Percentiles rank a stretch among this genome's conserved stretches.
Conservation (phyloP, 2,113 vertebrate species). For the Sinocyclocheilus maitianheensis region DNA sequence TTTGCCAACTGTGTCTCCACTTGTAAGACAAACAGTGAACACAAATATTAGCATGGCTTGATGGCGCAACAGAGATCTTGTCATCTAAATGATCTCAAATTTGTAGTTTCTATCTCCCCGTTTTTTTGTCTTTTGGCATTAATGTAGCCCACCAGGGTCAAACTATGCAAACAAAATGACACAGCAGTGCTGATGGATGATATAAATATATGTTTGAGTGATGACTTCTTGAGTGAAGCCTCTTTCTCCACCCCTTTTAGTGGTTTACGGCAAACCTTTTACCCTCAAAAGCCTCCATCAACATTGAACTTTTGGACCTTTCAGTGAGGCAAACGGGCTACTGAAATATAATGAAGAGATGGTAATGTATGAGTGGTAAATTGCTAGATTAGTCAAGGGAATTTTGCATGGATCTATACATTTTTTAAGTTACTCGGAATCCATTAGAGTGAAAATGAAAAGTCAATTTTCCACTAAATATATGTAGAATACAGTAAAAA, state of each 20-base stretch:
- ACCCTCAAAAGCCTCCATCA: constrained; percentile 29
- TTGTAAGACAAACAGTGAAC: constrained; percentile 44
- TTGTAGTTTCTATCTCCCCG: not conserved
- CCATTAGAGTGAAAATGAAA: not conserved
- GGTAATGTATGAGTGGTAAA: constrained; percentile 24
- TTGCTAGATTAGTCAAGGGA: not conserved
- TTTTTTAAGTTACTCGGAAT: not conserved
- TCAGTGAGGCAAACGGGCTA: not conserved
- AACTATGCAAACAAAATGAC: constrained; percentile 52
- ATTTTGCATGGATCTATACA: constrained; percentile 5
- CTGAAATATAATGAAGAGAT: constrained; percentile 26
- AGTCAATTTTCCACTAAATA: not conserved
- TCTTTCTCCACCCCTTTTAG: constrained; percentile 47
- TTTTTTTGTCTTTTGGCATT: constrained; percentile 26
- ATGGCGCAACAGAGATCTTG: constrained; percentile 28
- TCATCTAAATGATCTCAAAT: constrained; percentile 21
- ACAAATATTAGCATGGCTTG: constrained; percentile 53
- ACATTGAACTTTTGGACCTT: constrained; percentile 25
- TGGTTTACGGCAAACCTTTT: constrained; percentile 47
- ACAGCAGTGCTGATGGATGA: constrained; percentile 29
- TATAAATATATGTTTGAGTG: constrained; percentile 48
- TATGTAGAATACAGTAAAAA: too few relatives aligned
- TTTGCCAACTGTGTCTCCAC: constrained; percentile 70
- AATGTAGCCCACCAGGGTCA: constrained; percentile 4
- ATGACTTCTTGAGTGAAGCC: constrained; percentile 42